Conservation (phyloP, 2,113 vertebrate genomes). For the Catharus minimus region DNA sequence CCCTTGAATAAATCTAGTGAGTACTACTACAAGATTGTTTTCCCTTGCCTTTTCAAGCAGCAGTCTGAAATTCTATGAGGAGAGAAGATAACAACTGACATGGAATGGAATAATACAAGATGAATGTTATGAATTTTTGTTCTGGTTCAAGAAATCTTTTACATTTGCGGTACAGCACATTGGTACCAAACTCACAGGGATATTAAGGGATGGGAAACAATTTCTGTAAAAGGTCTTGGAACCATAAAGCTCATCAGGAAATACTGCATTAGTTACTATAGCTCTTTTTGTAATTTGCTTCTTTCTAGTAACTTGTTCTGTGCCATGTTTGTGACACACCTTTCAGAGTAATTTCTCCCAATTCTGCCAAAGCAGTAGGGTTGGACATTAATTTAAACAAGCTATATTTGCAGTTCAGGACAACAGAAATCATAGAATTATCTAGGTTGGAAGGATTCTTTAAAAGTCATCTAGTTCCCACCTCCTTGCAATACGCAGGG, state of each 20-base stretch:
- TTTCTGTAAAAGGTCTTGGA: not conserved
- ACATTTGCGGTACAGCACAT: not conserved
- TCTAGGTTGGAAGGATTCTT: not conserved
- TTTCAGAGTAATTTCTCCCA: not conserved
- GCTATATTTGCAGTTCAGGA: not conserved
- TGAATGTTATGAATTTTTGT: not conserved
- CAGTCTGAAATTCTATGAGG: not conserved
- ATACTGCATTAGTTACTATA: not conserved
- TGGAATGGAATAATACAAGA: not conserved
- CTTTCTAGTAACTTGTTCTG: not conserved
- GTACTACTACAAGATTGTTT: conserved; percentile 1
- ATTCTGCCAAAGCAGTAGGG: not conserved
- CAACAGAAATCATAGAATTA: not conserved
- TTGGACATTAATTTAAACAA: not conserved
- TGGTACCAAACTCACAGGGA: not conserved
- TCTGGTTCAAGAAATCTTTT: not conserved
- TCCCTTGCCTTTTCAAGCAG: not conserved
- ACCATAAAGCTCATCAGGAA: not conserved
- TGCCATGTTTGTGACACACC: not conserved
- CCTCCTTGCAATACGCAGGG: accelerated
- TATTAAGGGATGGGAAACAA: not conserved
- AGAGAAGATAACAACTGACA: not conserved
- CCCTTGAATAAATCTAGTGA: not conserved
- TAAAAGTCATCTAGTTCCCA: not conserved
- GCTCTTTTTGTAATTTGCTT: not conserved